Evolutionary conservation across 2,113 vertebrate genomes (phyloP).

Genomic region (Lasiurus borealis): DNA sequence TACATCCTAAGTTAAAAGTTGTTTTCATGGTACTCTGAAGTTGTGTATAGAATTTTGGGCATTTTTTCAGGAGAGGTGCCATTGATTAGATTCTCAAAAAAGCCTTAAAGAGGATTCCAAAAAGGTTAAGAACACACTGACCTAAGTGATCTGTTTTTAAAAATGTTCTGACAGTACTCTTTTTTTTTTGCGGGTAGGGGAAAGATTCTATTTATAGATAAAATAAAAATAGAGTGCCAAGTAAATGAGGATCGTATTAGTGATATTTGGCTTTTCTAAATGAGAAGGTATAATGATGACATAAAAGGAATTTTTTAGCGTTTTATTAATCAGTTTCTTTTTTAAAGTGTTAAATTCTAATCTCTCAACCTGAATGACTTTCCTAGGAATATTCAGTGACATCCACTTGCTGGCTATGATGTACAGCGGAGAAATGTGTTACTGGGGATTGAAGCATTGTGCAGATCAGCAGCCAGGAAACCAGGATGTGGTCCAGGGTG

Average conservation of each 20-base stretch:
- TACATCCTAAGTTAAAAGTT: conserved; percentile 13
- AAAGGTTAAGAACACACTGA: neutral
- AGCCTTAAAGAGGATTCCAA: neutral
- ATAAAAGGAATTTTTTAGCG: neutral
- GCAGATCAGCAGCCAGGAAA: conserved; percentile 72
- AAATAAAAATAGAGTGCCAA: neutral
- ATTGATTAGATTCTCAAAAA: neutral
- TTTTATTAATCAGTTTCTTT: conserved; percentile 50
- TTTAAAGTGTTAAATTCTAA: conserved; percentile 65
- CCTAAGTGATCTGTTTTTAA: neutral
- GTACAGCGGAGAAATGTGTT: conserved; percentile 99
- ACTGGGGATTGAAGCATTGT: conserved; percentile 95
- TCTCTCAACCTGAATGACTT: conserved; percentile 71
- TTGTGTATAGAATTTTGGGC: neutral
- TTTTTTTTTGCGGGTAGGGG: no score
- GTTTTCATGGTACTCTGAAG: neutral
- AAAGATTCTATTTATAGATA: neutral
- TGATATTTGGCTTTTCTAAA: conserved; percentile 9
- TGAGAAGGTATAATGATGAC: neutral
- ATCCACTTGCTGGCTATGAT: conserved; percentile 94
- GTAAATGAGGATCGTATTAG: neutral
- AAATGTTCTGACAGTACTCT: neutral
- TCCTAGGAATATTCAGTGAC: conserved; percentile 93
- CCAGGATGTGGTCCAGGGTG: neutral
- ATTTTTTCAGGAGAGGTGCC: neutral